Conservation (phyloP, 2,888 invertebrate genomes). For the Cetonia aurata region DNA sequence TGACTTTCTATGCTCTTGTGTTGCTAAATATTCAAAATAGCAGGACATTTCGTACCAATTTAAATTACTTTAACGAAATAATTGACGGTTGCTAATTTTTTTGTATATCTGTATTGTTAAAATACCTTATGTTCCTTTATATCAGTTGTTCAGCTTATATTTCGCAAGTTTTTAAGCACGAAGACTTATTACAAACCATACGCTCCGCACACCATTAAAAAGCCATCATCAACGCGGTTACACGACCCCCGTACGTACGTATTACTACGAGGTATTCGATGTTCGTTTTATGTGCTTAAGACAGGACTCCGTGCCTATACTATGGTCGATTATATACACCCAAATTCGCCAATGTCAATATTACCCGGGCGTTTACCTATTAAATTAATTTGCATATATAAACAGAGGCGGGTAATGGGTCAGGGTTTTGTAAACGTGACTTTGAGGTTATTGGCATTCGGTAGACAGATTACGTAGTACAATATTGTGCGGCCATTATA, state of each 20-base stretch:
- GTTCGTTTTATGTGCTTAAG: constrained; percentile 18
- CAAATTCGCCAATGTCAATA: constrained; percentile 32
- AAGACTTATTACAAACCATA: too few relatives aligned
- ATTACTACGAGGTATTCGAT: constrained; percentile 8
- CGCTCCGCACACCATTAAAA: background rate
- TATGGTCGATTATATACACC: constrained; percentile 19
- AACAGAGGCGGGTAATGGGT: constrained; percentile 46
- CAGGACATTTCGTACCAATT: too few relatives aligned
- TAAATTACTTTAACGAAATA: too few relatives aligned
- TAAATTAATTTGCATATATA: constrained; percentile 52
- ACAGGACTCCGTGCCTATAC: background rate
- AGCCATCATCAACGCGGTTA: background rate
- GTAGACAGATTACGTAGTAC: constrained; percentile 32
- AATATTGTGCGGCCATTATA: constrained; percentile 38
- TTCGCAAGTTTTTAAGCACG: background rate
- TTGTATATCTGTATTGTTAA: too few relatives aligned
- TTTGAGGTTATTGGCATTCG: constrained; percentile 54
- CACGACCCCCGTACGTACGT: background rate
- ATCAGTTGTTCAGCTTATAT: too few relatives aligned
- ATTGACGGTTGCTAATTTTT: too few relatives aligned
- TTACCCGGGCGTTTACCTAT: constrained; percentile 43
- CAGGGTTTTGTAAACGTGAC: constrained; percentile 53
- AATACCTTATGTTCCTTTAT: too few relatives aligned
- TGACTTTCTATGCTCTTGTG: too few relatives aligned
- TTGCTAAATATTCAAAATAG: too few relatives aligned